Base-by-base conservation (phyloP, 2,113 vertebrate species). In the Neogale vison region DNA sequence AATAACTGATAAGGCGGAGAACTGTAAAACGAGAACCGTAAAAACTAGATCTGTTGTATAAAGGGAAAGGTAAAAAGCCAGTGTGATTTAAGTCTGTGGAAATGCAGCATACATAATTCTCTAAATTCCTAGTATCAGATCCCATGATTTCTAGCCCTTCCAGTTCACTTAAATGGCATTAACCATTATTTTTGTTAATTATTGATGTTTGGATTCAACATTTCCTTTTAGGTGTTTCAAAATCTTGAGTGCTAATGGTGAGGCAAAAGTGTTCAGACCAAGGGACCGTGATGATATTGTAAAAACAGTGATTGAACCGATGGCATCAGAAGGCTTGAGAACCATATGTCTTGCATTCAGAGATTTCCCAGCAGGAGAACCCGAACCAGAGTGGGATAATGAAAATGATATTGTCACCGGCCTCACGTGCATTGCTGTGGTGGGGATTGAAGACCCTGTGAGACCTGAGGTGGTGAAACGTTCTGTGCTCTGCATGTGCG, bases 361-460 rank as follows among this genome's bases (percentile, higher is more conserved):
- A 98, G 99, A 99, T 98, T 99, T 99, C 96, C 99, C 99, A 93
- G 99, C 98, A 77, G 99, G 99, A 18, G 99, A 99, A 83, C 99
- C 99, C 24, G 99, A 99, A 98, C 99, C 99, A 1, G 99, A 99
- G 93, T 99, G 99, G 99, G 99, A 99, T 97, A 99, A 99, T 31
- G 99, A 99, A 98, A 99, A 99, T 45, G 99, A 99, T 42, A 99
- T 99, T 90, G 99, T 99, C 94, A 99, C 98, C 88, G 99, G 99
- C 86, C 99, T 99, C 96, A 99, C 99, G 1, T 99, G 99, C 97
- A 90, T 99, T 97, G 99, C 99, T 94, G 99, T 99, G 96, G 99
- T 99, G 97, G 99, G 99, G 93, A 99, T 99, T 95, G 99, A 99
- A 99, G 99, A 99, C 97, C 99, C 99, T 8, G 99, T 99, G 97